Conservation (phyloP, 1,140 invertebrate species). For the Cheumatopsyche charites region DNA sequence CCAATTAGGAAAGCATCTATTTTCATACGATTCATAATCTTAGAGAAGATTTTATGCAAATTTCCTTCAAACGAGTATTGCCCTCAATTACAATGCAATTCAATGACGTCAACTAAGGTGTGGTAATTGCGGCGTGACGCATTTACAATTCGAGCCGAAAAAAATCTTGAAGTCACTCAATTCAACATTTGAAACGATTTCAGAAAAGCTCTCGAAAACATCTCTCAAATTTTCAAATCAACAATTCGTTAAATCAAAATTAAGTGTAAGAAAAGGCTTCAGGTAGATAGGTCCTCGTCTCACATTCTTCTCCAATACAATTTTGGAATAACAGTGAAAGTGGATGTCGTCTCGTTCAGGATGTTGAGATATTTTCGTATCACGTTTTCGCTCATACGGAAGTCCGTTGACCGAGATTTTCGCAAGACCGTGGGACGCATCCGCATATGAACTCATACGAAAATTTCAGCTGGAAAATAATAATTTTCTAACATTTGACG, state of each 20-base stretch:
- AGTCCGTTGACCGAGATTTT: slow-evolving; percentile 35
- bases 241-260: no score
- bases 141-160: neutral
- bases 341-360: slow-evolving; percentile 15
- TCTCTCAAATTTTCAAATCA: no score
- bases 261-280: no score
- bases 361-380: slow-evolving; percentile 31
- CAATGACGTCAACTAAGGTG: slow-evolving; percentile 17
- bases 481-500: neutral
- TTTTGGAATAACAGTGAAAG: slow-evolving; percentile 32
- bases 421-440: slow-evolving; percentile 12
- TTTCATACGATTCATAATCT: slow-evolving; percentile 6
- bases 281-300: no score
- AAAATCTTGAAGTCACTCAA: no score
- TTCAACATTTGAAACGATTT: no score
- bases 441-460: slow-evolving; percentile 16
- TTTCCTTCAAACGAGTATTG: neutral
- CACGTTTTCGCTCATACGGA: slow-evolving; percentile 35
- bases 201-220: no score
- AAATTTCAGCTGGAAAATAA: slow-evolving; percentile 17
- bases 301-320: neutral
- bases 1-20: neutral
- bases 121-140: slow-evolving; percentile 15
- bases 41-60: slow-evolving; percentile 19
- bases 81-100: slow-evolving; percentile 8